Base-by-base conservation (phyloP, 2,888 invertebrate genomes). In the Hydropsyche betteni region DNA sequence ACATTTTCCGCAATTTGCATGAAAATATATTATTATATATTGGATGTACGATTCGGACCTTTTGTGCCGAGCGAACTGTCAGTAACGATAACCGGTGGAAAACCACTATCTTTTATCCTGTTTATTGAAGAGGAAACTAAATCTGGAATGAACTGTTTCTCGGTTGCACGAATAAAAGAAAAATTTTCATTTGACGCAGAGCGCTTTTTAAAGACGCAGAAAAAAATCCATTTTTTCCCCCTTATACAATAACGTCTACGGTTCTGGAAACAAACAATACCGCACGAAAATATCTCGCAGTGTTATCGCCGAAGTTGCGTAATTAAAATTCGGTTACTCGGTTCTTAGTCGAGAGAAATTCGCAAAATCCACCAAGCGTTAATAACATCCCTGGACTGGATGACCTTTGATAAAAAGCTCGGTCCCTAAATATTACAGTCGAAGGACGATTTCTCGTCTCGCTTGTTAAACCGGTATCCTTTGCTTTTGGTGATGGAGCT, bases 61-160 rank as follows among this genome's bases (percentile, higher is more conserved):
- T 64, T 64, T 34, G 64, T n/a, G 34, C 12, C 34, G 34, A 34
- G 12, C 34, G 64, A n/a, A 64, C 34, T 64, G 64, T 64, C 64
- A 64, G 36, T 36, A 36, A 36, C 64, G 64, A 64, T 64, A 64
- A 64, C 33, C 34, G 10, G 64, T 10, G 64, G 64, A 64, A 36
- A 64, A 64, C 64, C 64, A 36, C 64, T 33, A 64, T 34, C 64
- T 64, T 64, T 64, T 64, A 64, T 64, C 64, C 36, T 64, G 64
- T 64, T 64, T 64, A 64, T 64, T 64, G 64, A 64, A 36, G 64
- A 64, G 64, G 64, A 64, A 64, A 64, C 64, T 36, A 36, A 34
- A 12, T 64, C 36, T n/a, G 36, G 34, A 64, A 24, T 34, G 64
- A 64, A 64, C 34, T 36, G 36, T 36, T 64, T 36, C 36, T 64